These are phyloP conservation scores for Chaitophorus viminalis DNA, from an alignment of 2,888 invertebrate species.

Conservation along the genomic window DNA sequence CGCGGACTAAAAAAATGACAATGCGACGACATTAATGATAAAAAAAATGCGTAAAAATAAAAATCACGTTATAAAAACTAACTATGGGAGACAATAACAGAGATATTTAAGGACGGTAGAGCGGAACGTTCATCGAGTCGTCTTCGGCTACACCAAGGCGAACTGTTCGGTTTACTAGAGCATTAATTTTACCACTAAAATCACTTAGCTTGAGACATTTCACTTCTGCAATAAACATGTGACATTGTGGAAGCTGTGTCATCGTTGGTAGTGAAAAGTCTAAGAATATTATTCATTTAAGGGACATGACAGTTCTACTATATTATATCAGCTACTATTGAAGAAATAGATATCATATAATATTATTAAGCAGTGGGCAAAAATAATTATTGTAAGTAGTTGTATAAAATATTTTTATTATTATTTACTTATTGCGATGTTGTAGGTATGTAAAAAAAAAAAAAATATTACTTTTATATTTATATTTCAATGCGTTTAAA, in stretches of 20 bases:
- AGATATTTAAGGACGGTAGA: not conserved
- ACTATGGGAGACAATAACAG: not conserved
- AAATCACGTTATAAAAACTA: constrained; percentile 16
- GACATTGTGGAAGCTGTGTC: not conserved
- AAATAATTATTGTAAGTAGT: not conserved
- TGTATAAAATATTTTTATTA: not conserved
- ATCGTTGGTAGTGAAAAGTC: not conserved
- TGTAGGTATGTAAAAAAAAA: not conserved
- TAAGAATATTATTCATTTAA: not conserved
- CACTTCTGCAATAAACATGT: constrained; percentile 20
- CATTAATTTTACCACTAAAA: constrained; percentile 48
- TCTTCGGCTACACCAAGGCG: not conserved
- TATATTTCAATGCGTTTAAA: not conserved
- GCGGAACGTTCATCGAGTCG: constrained; percentile 31
- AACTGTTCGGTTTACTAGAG: constrained; percentile 31
- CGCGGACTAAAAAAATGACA: not conserved
- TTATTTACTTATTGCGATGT: not conserved
- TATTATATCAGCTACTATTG: too few species aligned
- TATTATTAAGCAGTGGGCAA: not conserved
- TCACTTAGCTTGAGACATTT: constrained; percentile 15
- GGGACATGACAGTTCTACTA: not conserved
- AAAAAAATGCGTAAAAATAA: constrained; percentile 9
- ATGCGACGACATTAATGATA: not conserved
- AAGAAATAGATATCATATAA: not conserved
- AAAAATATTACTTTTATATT: not conserved